Evolutionary conservation across 2,113 vertebrate species (phyloP), one percentile per base, ranked within the genome.

Genomic region (Stictonetta naevosa): DNA sequence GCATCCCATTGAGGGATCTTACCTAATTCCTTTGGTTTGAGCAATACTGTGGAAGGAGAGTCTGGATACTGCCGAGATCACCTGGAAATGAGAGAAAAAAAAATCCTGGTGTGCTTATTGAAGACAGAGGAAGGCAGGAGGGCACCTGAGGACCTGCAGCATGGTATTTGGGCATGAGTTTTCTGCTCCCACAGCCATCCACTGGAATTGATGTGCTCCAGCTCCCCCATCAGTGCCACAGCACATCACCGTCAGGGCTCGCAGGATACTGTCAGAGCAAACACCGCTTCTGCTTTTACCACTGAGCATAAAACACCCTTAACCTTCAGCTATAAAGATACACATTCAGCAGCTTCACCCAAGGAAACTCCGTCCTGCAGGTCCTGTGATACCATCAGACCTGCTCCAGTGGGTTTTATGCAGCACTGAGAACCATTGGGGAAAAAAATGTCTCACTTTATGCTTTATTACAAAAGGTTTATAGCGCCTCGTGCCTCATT

Each of bases 21-120:
- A 99, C 99, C 99, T 98, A 97, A 99, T 99, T 78, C 99, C 99
- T 98, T 99, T 99, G 97, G 98, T 99, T 96, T 99, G 99, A 22
- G 98, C 98, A 52, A 99, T 98, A 92, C 98, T 99, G 98, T 99
- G 99, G 88, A 99, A 98, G 85, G 99, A 99, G 89, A 99, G 98
- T 78, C 99, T 98, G 29, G 99, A 99, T 66, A 99, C 98, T 2
- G 99, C 98, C 0, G 99, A 99, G 96, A 99, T 99, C 60, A 99
- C 99, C 99, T 99, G 98, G 22, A 97, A 98, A 97, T 8, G 52
- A 93, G 94, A 90, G 82, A 82, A 97, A 69, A 77, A 97, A 77
- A 79, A 13, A 56, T 10, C 25, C 17, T 88, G 86, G 10, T 87
- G 95, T 92, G 38, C 86, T 75, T 87, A 83, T 18, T 80, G 52